Percentiles rank a stretch among this genome's conserved stretches.
Conservation (phyloP, 2,888 invertebrate genomes). For the Trachelus tabidus region DNA sequence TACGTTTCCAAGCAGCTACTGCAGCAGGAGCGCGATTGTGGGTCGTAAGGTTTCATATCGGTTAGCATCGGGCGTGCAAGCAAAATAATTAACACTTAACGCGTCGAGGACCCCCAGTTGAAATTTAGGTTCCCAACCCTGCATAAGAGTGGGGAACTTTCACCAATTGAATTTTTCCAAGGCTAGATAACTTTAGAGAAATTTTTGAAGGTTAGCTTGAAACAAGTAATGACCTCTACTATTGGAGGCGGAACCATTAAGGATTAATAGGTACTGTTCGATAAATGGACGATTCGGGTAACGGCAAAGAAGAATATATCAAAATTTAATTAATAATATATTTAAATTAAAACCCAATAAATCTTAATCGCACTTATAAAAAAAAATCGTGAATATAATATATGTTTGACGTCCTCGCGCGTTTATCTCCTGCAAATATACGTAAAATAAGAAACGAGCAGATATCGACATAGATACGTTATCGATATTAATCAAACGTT, state of each 20-base stretch:
- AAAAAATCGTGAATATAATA: not conserved
- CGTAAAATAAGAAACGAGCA: not conserved
- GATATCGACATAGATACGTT: not conserved
- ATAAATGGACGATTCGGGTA: not conserved
- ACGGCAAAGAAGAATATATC: not conserved
- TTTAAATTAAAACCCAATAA: not conserved
- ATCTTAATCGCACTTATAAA: too few relatives aligned
- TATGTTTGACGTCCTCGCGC: not conserved
- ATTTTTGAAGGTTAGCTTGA: not conserved
- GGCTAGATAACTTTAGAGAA: not conserved
- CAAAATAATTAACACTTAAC: not conserved
- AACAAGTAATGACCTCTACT: not conserved
- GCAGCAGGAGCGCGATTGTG: not conserved
- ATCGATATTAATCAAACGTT: not conserved
- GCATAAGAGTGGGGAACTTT: not conserved
- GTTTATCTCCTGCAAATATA: not conserved
- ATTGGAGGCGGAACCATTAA: not conserved
- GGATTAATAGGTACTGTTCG: not conserved
- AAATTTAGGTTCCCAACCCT: not conserved
- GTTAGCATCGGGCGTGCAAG: not conserved
- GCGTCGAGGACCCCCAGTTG: not conserved
- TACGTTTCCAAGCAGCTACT: not conserved
- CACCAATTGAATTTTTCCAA: not conserved
- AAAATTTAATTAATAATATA: too few relatives aligned
- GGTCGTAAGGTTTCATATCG: not conserved